Percentiles rank a stretch among this genome's conserved stretches.
These are phyloP conservation scores for Nasonia vitripennis DNA, from an alignment of 1,140 invertebrate species.

Conservation along the genomic window DNA sequence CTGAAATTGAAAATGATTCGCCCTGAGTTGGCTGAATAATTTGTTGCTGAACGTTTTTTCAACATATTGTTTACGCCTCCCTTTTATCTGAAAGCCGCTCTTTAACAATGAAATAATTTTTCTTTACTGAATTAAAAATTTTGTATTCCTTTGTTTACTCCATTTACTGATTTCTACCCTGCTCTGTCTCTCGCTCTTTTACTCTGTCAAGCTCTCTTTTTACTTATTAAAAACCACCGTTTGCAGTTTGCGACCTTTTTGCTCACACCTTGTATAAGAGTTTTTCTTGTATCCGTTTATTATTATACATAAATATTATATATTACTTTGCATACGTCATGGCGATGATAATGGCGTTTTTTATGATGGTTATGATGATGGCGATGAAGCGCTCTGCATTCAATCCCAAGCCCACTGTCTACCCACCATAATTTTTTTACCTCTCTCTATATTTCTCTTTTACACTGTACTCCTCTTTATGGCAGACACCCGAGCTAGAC, in stretches of 20 bases:
- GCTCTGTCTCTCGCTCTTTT: slow-evolving; percentile 41
- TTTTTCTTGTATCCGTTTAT: slow-evolving; percentile 32
- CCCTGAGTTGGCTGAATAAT: slow-evolving; percentile 25
- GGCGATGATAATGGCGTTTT: slow-evolving; percentile 58
- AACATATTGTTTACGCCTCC: slow-evolving; percentile 13
- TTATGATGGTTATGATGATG: slow-evolving; percentile 58
- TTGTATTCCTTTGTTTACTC: slow-evolving; percentile 47
- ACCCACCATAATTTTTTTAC: slow-evolving; percentile 52
- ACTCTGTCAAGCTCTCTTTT: slow-evolving; percentile 50
- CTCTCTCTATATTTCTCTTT: slow-evolving; percentile 17
- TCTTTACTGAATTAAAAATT: slow-evolving; percentile 37
- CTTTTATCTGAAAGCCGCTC: slow-evolving; percentile 19
- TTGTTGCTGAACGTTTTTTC: neutral
- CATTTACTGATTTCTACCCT: slow-evolving; percentile 45
- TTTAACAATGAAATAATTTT: neutral
- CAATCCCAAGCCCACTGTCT: slow-evolving; percentile 42
- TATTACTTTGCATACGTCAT: slow-evolving; percentile 58
- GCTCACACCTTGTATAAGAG: slow-evolving; percentile 27
- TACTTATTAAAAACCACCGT: slow-evolving; percentile 41
- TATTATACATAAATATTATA: slow-evolving; percentile 29
- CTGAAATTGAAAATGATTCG: neutral
- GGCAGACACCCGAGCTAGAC: slow-evolving; percentile 30
- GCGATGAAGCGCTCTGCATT: slow-evolving; percentile 64
- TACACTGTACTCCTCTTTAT: slow-evolving; percentile 26
- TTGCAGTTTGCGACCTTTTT: slow-evolving; percentile 33